Percentiles rank a stretch among this genome's conserved stretches.
Evolutionary conservation across 2,797 vertebrate genomes (phyloP).

Genomic region (Alectoris magna): DNA sequence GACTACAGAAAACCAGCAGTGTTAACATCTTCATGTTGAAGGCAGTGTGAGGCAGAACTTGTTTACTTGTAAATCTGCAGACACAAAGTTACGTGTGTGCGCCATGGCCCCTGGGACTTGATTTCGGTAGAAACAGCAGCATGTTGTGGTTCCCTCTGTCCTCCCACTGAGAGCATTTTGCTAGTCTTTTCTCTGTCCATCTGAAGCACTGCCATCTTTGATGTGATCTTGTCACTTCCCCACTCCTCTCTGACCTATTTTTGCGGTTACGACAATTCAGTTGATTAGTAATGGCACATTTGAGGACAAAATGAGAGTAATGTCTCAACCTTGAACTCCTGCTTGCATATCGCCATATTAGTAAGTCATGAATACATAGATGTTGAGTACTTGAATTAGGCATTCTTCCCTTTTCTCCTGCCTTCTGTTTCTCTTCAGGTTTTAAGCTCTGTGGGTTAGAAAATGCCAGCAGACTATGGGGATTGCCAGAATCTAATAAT

Average conservation of each 20-base stretch:
- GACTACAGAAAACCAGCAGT: not conserved
- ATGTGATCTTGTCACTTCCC: fast-evolving
- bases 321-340: not conserved
- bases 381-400: slow-evolving; percentile 6
- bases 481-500: slow-evolving; percentile 53
- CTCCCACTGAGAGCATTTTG: not conserved
- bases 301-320: not conserved
- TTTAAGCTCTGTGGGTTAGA: slow-evolving; percentile 39
- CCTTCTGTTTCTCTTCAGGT: slow-evolving; percentile 51
- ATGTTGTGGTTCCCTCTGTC: not conserved
- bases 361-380: not conserved
- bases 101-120: not conserved
- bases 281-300: not conserved
- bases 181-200: not conserved
- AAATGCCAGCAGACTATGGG: slow-evolving; percentile 15
- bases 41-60: not conserved
- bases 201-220: not conserved
- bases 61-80: not conserved
- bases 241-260: not conserved
- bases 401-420: slow-evolving; percentile 23
- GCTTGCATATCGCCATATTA: not conserved
- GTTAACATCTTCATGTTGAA: not conserved
- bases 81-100: not conserved
- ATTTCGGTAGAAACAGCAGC: not conserved
- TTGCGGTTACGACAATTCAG: not conserved